Base-by-base conservation (phyloP, 2,888 invertebrate species). In the Apantesis nais region DNA sequence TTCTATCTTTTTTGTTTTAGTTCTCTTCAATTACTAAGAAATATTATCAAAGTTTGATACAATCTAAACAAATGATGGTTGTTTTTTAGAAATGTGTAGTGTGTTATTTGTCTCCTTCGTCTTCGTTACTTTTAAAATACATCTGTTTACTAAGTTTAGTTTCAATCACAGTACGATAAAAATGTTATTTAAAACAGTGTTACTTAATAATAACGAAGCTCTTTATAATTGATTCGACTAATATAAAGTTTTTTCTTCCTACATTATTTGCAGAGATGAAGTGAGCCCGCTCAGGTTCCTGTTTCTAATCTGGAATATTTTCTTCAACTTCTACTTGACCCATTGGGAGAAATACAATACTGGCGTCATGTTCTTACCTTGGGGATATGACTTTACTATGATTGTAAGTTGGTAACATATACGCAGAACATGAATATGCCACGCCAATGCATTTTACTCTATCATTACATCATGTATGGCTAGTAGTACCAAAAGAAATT, bases 341-440 rank as follows among this genome's bases (percentile, higher is more conserved):
- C 99, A 99, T 91, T 99, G 99, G 98, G 99, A 99, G 95, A 99
- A 99, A 88, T 99, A 99, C 95, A 99, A 99, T 91, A 99, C 99
- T 0, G 99, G 98, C 31, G 97, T 97, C 62, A 96, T 98, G 91
- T 99, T 98, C 93, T 95, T 99, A 80, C 99, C 99, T 0, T 99
- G 99, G 99, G 99, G 99, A 66, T 99, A 99, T 90, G 99, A 99
- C 93, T 97, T 99, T 78, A 99, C 99, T 75, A 99, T 99, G 98
- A 96, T 99, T 93, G 98, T 98, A 90, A 95, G 97, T 95, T 61
- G 22, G 2, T 19, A 34, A 61, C 29, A 19, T 31, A 19, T 31
- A 19, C 31, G 31, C 60, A 3, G 12, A 31, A 60, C 12, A 9
- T 31, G 8, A 60, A 29, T 7, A 25, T 31, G 1, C 25, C 8